phyloP scores from a whole-genome alignment of 2,888 invertebrate species.

The Drosophila atripex region DNA sequence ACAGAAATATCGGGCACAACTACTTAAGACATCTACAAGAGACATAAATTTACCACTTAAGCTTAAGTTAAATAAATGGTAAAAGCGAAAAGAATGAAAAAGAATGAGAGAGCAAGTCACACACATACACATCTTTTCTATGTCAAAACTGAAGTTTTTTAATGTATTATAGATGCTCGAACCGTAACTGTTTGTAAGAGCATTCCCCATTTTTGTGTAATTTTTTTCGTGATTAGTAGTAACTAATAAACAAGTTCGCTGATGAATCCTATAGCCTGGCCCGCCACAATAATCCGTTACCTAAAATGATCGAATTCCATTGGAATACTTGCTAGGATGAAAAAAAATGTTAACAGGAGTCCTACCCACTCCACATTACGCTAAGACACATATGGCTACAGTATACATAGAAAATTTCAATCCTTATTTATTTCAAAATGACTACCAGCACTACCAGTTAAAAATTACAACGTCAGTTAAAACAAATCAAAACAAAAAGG shows the following conservation, averaged over 20 bases:
- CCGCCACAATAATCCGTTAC: neutral
- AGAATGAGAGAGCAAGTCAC: neutral
- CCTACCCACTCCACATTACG: too few relatives aligned
- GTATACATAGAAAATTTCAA: too few relatives aligned
- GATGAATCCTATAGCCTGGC: neutral
- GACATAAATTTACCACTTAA: conserved; percentile 29
- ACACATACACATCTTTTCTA: conserved; percentile 1
- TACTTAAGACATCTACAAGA: conserved; percentile 42
- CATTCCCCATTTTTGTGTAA: neutral
- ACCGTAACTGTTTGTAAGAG: neutral
- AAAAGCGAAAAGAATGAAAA: neutral
- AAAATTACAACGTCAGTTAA: too few relatives aligned
- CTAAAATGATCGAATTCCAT: too few relatives aligned
- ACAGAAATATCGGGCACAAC: conserved; percentile 48
- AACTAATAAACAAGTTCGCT: neutral
- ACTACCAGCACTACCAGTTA: too few relatives aligned
- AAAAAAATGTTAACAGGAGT: too few relatives aligned
- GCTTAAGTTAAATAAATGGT: conserved; percentile 8
- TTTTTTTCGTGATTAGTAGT: neutral
- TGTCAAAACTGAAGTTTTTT: neutral
- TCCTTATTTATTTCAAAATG: too few relatives aligned
- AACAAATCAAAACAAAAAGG: too few relatives aligned
- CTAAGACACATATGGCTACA: too few relatives aligned
- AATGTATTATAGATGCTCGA: neutral
- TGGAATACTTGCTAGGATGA: too few relatives aligned